Conservation (phyloP, 1,140 invertebrate species). For the Calliphora vicina region DNA sequence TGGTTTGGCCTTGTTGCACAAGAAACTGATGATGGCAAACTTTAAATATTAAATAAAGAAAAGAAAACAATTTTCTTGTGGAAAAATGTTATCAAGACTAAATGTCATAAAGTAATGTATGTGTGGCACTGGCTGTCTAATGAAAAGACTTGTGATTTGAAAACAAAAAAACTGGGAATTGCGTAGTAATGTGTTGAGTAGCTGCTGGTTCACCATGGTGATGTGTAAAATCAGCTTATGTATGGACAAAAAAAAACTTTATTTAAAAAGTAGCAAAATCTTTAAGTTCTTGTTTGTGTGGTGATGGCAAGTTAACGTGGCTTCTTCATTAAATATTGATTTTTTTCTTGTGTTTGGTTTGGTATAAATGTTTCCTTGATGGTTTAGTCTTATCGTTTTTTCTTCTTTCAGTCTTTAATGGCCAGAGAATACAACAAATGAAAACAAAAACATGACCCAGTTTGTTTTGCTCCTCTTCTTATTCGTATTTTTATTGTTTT, state of each 20-base stretch:
- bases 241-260: neutral
- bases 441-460: slow-evolving; percentile 11
- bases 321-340: neutral
- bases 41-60: neutral
- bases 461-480: neutral
- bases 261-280: neutral
- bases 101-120: neutral
- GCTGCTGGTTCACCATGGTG: neutral
- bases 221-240: neutral
- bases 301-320: neutral
- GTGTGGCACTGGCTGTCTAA: neutral
- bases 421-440: neutral
- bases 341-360: neutral
- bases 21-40: neutral
- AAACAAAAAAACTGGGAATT: neutral
- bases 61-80: neutral
- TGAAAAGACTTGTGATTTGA: neutral
- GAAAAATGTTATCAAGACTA: neutral
- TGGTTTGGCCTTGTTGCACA: neutral
- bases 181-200: neutral
- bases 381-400: no score
- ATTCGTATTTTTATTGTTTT: no score
- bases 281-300: neutral
- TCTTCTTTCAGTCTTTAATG: neutral
- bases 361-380: neutral